Evolutionary conservation across 2,797 vertebrate species (phyloP), one percentile per base, ranked within the genome.

Genomic region (Anniella stebbinsi): DNA sequence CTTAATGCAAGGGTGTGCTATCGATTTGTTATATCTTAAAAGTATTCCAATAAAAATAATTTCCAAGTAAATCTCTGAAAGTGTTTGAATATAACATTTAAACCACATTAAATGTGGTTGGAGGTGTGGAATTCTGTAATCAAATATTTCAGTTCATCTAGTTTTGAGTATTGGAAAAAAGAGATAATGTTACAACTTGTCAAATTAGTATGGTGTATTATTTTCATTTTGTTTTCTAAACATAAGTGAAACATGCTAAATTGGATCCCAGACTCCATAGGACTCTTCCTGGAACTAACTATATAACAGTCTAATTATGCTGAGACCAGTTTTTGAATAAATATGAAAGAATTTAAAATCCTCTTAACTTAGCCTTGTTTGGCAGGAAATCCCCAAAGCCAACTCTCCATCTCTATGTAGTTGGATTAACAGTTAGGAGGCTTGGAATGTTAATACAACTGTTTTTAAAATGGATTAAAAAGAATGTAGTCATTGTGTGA

Each of bases 391-490:
- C 66, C 63, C 67, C 41, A 36, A 73, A n/a, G 9, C 63, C 51
- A 77, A 83, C 28, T 69, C 57, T 69, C 45, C 70, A 83, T 83
- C 15, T 80, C 70, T 76, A n/a, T 57, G n/a, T 83, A 77, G 25
- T 54, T 87, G 60, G 84, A 90, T 87, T 90, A 90, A 67, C 70
- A 57, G 41, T 82, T 82, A 87, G 85, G 45, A 48, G 48, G 73
- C 60, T 51, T 90, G 85, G 86, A 90, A 87, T 90, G 80, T 90
- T 87, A 90, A 87, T 87, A 45, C 21, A 84, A 36, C 17, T 90
- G 51, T 48, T 87, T 87, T 89, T 87, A 83, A 84, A 90, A 87
- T n/a, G 36, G 76, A 69, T 81, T 77, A 70, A 86, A 80, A 76
- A 23, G 86, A 90, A 77, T 69, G 70, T 87, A 48, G 60, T 83